Conservation (phyloP, 2,797 vertebrate species). For the Eulemur mongoz region DNA sequence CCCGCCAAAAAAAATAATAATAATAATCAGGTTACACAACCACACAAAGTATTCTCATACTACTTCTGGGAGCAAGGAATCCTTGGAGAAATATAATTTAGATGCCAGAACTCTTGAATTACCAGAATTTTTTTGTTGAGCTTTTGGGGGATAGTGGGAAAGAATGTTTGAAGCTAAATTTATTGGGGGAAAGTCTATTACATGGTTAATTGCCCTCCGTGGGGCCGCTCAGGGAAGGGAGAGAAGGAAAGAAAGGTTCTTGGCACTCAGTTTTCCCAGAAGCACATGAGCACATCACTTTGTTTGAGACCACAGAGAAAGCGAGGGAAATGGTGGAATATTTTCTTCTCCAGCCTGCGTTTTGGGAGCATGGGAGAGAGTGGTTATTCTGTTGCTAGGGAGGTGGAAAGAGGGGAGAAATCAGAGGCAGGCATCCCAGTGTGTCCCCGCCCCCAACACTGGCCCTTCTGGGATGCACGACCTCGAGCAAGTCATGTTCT, state of each 20-base stretch:
- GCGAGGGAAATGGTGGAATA: fast-evolving
- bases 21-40: neutral
- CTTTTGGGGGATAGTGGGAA: neutral
- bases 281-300: neutral
- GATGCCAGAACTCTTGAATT: neutral
- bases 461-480: neutral
- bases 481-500: too few relatives aligned
- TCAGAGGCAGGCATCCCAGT: neutral
- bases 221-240: neutral
- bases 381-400: neutral
- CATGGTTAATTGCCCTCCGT: neutral
- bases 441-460: fast-evolving
- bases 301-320: neutral
- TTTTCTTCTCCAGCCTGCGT: neutral
- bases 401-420: neutral
- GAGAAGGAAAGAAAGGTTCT: neutral
- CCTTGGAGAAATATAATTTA: neutral
- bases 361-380: too few relatives aligned
- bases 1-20: neutral
- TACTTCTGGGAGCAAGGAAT: neutral
- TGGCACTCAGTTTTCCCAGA: neutral
- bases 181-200: neutral
- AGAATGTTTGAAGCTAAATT: neutral
- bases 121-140: neutral
- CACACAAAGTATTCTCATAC: neutral